These are phyloP conservation scores for Chlorospingus semifuscus DNA, from an alignment of 2,797 vertebrate genomes.

Conservation along the genomic window DNA sequence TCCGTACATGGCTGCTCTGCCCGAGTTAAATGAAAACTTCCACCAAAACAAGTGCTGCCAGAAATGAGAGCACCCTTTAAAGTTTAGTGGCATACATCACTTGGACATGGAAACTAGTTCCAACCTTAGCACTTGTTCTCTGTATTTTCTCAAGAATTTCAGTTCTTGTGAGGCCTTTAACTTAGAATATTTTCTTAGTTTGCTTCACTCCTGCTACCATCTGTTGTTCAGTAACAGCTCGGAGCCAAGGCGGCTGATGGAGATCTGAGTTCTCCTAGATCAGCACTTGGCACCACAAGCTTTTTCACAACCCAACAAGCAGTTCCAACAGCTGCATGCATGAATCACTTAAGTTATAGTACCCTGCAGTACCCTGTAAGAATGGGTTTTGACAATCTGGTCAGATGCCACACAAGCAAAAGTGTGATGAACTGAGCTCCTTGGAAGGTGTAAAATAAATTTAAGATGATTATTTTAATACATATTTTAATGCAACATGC, in stretches of 20 bases:
- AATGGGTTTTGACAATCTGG: conserved; percentile 42
- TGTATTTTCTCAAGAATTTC: neutral
- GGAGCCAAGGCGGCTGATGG: conserved; percentile 48
- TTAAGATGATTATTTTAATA: neutral
- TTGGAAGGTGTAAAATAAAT: conserved; percentile 3
- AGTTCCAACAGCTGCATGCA: conserved; percentile 61
- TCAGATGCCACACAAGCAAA: conserved; percentile 19
- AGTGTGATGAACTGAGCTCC: neutral
- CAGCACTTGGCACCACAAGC: conserved; percentile 57
- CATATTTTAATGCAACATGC: neutral
- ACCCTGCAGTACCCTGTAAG: conserved; percentile 41
- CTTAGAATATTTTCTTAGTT: conserved; percentile 49
- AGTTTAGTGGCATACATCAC: neutral
- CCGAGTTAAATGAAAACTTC: neutral
- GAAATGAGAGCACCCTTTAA: neutral
- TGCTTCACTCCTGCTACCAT: conserved; percentile 58
- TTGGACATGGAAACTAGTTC: neutral
- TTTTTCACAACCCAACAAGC: conserved; percentile 61
- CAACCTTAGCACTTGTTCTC: neutral
- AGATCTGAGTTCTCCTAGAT: conserved; percentile 61
- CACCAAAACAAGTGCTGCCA: neutral
- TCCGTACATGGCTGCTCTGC: neutral
- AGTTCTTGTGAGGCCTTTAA: conserved; percentile 30
- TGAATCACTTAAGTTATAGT: conserved; percentile 58
- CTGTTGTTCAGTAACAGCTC: conserved; percentile 52